Evolutionary conservation across 2,888 invertebrate species (phyloP).

Genomic region (Melikaiella ostensackeni): DNA sequence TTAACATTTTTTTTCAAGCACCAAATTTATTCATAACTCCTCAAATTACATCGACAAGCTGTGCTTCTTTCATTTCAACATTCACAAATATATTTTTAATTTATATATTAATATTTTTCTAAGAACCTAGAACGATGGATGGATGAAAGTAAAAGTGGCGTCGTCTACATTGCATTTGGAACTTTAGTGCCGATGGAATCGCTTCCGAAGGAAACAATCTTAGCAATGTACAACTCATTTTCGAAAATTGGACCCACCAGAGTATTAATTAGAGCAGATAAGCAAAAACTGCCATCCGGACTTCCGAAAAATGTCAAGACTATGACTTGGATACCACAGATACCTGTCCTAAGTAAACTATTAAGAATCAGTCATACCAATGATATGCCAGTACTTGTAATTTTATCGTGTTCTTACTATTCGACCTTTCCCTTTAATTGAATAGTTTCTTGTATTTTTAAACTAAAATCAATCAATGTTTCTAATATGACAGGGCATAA

Average conservation of each 20-base stretch:
- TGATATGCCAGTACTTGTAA: too few relatives aligned
- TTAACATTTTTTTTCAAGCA: too few relatives aligned
- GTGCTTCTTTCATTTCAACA: too few relatives aligned
- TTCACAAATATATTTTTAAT: too few relatives aligned
- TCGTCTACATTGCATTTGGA: slow-evolving; percentile 72
- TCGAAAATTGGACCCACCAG: slow-evolving; percentile 65
- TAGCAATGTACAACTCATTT: slow-evolving; percentile 62
- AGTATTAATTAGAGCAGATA: slow-evolving; percentile 66
- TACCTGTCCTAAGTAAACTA: slow-evolving; percentile 65
- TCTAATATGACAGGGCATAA: slow-evolving; percentile 64
- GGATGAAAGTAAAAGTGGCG: slow-evolving; percentile 68
- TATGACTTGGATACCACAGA: slow-evolving; percentile 66
- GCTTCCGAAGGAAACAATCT: slow-evolving; percentile 59
- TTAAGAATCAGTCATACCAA: background rate
- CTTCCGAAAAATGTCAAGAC: slow-evolving; percentile 65
- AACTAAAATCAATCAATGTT: background rate
- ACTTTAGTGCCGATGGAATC: slow-evolving; percentile 69
- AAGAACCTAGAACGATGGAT: slow-evolving; percentile 71
- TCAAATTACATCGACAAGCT: too few relatives aligned
- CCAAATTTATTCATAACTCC: too few relatives aligned
- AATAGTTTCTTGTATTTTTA: too few relatives aligned
- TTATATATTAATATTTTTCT: background rate
- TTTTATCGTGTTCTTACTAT: too few relatives aligned
- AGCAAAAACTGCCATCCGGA: slow-evolving; percentile 59
- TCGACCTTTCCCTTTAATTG: too few relatives aligned